Percentiles rank a stretch among this genome's conserved stretches.
Conservation (phyloP, 2,888 invertebrate species). For the Perizoma flavofasciatum region DNA sequence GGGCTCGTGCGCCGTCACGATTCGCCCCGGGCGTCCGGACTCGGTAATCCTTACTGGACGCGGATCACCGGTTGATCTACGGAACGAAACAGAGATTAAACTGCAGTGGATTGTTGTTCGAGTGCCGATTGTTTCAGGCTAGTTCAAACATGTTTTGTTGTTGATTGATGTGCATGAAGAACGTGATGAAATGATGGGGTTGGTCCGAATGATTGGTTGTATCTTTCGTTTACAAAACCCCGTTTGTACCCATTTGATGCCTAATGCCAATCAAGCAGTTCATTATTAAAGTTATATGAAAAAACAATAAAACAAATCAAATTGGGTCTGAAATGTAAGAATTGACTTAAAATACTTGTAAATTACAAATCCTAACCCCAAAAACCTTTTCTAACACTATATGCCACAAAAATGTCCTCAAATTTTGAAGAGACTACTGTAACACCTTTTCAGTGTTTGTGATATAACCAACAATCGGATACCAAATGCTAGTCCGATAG, state of each 20-base stretch:
- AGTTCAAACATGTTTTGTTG: constrained; percentile 28
- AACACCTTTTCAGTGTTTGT: constrained; percentile 62
- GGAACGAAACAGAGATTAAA: constrained; percentile 76
- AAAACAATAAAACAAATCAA: too few relatives aligned
- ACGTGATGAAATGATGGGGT: constrained; percentile 16
- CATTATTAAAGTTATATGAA: too few relatives aligned
- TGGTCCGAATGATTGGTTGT: constrained; percentile 1
- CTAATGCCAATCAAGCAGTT: too few relatives aligned
- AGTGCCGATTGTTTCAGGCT: constrained; percentile 24
- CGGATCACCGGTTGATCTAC: constrained; percentile 59
- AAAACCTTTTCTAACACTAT: constrained; percentile 28
- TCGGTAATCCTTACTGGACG: constrained; percentile 62
- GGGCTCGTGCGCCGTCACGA: constrained; percentile 72
- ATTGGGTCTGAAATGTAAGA: too few relatives aligned
- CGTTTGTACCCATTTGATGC: too few relatives aligned
- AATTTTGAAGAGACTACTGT: constrained; percentile 45
- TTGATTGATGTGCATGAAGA: constrained; percentile 20
- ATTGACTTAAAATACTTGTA: background rate
- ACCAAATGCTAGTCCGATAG: constrained; percentile 65
- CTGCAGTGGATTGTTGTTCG: constrained; percentile 35
- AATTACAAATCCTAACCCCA: constrained; percentile 8
- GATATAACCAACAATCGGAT: constrained; percentile 73
- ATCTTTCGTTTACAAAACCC: constrained; percentile 3
- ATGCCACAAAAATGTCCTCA: constrained; percentile 39
- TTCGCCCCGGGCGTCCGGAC: constrained; percentile 57